Conservation (phyloP, 2,797 vertebrate species). For the Helicolenus hilgendorfi region DNA sequence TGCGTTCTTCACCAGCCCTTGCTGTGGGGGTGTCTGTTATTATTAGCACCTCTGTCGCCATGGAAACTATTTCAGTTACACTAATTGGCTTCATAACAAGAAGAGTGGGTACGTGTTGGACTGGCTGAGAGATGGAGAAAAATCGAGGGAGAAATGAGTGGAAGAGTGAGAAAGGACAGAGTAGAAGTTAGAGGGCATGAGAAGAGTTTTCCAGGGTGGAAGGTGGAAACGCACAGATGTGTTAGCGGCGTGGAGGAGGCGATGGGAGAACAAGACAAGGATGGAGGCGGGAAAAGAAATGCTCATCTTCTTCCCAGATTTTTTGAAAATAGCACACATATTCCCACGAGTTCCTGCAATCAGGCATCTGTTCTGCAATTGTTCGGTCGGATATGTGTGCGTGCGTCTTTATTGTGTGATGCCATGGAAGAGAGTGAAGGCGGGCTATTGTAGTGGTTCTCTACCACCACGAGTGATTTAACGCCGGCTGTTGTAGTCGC, state of each 20-base stretch:
- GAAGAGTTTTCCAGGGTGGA: constrained; percentile 32
- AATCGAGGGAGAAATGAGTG: constrained; percentile 37
- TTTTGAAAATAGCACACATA: constrained; percentile 65
- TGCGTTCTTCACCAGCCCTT: constrained; percentile 76
- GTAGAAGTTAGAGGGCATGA: constrained; percentile 59
- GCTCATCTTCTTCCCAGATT: constrained; percentile 12
- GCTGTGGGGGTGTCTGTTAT: constrained; percentile 88
- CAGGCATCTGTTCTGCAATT: constrained; percentile 62
- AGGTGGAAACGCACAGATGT: constrained; percentile 28
- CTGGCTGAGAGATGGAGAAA: constrained; percentile 59
- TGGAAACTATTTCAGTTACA: constrained; percentile 89
- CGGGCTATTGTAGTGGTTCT: constrained; percentile 10
- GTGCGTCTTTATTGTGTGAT: constrained; percentile 24
- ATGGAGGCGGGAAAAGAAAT: constrained; percentile 19
- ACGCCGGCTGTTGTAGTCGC: not conserved
- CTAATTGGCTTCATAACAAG: constrained; percentile 88
- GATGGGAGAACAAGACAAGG: not conserved
- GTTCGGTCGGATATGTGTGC: not conserved
- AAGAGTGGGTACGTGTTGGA: constrained; percentile 81
- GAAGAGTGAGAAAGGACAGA: constrained; percentile 38
- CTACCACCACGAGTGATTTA: constrained; percentile 20
- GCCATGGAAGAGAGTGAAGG: constrained; percentile 6
- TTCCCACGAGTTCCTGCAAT: constrained; percentile 55
- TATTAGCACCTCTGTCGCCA: constrained; percentile 89
- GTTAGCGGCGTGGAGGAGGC: not conserved